A percentile compares a stretch with the other conserved stretches of the same genome.
Conservation (phyloP, 2,888 invertebrate genomes). For the Eulithis testata region DNA sequence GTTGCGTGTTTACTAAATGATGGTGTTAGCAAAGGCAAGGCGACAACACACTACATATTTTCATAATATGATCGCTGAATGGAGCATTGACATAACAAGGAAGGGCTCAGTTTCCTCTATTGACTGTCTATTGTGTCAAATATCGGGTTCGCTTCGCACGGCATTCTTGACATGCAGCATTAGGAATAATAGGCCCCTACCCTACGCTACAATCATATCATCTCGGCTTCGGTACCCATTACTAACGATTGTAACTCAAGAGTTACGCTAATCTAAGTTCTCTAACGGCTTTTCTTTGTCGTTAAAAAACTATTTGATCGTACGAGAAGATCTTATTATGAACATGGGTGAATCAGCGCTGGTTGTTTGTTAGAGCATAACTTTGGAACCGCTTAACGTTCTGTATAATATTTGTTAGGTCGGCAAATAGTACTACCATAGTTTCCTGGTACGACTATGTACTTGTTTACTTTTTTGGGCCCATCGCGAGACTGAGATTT, state of each 20-base stretch:
- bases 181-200: slow-evolving; percentile 26
- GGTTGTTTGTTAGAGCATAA: too few species aligned
- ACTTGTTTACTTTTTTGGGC: too few species aligned
- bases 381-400: too few species aligned
- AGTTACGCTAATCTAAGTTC: slow-evolving; percentile 19
- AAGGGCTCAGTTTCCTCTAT: slow-evolving; percentile 53
- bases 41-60: slow-evolving; percentile 63
- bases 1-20: slow-evolving; percentile 69
- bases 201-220: slow-evolving; percentile 18
- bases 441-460: too few species aligned
- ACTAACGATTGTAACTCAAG: slow-evolving; percentile 19
- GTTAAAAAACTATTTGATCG: slow-evolving; percentile 13
- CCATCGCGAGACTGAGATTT: too few species aligned
- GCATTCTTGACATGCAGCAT: slow-evolving; percentile 37
- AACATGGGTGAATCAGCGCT: too few species aligned
- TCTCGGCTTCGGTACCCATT: slow-evolving; percentile 22
- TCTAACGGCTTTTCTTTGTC: slow-evolving; percentile 8
- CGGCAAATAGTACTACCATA: too few species aligned
- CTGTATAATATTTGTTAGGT: too few species aligned
- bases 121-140: slow-evolving; percentile 45
- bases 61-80: slow-evolving; percentile 69
- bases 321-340: too few species aligned
- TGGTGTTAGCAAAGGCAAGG: slow-evolving; percentile 40
- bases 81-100: slow-evolving; percentile 62
- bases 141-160: slow-evolving; percentile 43